phyloP scores from a whole-genome alignment of 2,113 vertebrate genomes.

The Phycodurus eques region DNA sequence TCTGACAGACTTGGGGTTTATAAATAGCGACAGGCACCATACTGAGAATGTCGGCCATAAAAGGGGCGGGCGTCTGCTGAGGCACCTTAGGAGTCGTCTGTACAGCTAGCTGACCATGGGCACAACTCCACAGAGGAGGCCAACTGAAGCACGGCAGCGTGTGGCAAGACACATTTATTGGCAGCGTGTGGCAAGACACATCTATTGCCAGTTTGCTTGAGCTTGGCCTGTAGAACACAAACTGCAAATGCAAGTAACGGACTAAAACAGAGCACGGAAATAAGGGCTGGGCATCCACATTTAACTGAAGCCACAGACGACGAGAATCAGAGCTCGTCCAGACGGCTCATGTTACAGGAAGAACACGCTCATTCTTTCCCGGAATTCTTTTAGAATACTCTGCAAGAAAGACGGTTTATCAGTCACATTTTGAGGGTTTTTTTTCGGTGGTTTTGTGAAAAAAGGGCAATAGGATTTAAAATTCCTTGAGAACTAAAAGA shows the following conservation, averaged over 20 bases:
- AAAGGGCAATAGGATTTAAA: no score
- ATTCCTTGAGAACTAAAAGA: no score
- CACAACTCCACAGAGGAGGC: background rate
- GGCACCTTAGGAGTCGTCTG: slow-evolving; percentile 29
- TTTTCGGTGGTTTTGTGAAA: background rate
- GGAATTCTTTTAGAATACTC: background rate
- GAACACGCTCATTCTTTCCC: background rate
- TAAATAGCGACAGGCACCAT: slow-evolving; percentile 56
- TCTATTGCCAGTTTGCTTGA: no score
- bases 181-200: no score
- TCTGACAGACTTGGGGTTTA: slow-evolving; percentile 50
- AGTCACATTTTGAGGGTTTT: background rate
- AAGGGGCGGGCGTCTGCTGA: slow-evolving; percentile 53
- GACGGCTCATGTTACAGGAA: background rate
- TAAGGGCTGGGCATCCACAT: background rate
- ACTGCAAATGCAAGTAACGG: background rate
- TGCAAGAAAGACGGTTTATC: background rate
- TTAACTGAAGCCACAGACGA: slow-evolving; percentile 3
- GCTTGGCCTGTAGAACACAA: background rate
- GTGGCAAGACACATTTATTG: background rate
- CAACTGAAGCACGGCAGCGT: no score
- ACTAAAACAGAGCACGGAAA: slow-evolving; percentile 2
- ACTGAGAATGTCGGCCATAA: slow-evolving; percentile 64
- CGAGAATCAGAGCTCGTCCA: background rate
- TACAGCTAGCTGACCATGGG: background rate